These are phyloP conservation scores for Phrynocephalus vlangalii DNA, from an alignment of 2,797 vertebrate genomes.

Conservation along the genomic window DNA sequence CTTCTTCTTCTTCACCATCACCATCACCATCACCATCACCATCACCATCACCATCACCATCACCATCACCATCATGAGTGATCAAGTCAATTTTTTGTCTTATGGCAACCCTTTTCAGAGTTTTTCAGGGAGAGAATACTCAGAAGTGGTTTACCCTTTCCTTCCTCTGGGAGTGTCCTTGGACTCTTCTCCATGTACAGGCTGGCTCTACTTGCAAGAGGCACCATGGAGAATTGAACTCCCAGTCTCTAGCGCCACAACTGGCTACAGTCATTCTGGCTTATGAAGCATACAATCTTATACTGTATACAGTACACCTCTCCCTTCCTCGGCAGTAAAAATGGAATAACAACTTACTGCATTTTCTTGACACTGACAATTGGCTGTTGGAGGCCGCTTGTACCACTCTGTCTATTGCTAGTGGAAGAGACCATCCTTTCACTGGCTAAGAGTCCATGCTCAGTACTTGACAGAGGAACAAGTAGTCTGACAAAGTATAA, in stretches of 20 bases:
- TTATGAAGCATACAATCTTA: background rate
- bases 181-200: no score
- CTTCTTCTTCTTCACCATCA: no score
- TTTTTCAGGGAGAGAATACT: no score
- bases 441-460: background rate
- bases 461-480: background rate
- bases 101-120: no score
- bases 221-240: no score
- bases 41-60: no score
- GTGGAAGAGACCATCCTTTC: background rate
- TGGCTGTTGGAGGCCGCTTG: background rate
- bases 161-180: no score
- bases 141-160: no score
- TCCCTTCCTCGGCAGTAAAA: background rate
- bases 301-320: background rate
- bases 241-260: background rate
- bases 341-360: background rate
- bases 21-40: no score
- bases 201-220: no score
- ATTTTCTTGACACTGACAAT: background rate
- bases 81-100: no score
- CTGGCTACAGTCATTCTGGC: background rate
- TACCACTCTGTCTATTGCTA: background rate
- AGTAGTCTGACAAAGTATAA: background rate
- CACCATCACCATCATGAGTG: no score